Evolutionary conservation across 2,113 vertebrate species (phyloP), one percentile per base, ranked within the genome.

Genomic region (Microcebus murinus): DNA sequence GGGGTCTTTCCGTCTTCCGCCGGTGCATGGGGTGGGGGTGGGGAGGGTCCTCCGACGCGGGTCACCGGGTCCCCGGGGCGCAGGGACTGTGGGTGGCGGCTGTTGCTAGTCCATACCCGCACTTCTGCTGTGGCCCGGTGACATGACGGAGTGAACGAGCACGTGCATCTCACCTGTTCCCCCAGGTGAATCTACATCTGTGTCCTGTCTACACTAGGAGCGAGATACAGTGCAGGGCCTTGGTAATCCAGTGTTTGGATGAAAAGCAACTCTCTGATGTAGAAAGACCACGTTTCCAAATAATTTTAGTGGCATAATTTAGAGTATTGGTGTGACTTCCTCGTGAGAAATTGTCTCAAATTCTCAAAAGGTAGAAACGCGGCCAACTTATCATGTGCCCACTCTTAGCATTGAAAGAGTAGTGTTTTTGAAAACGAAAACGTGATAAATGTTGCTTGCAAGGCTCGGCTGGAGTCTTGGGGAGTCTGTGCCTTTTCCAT

Each of bases 371-470:
- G 82, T 48, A 52, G 79, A 94, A 82, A 83, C n/a, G 80, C 57
- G 17, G 81, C 92, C 87, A 91, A 57, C 77, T 95, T 83, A 48
- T 4, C 55, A 34, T 0, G 1, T n/a, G 65, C 71, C 77, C 61
- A 31, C 50, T 97, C 27, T 95, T 98, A 87, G 97, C 96, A 79
- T 85, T 96, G 95, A 95, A 95, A 89, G 95, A 70, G 74, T 71
- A 15, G 61, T 93, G 59, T 82, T 94, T 95, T 84, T 23, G 36
- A 31, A n/a, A 76, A 50, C 61, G 34, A 82, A 96, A 97, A 94
- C 65, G 82, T 97, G 8, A 34, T 91, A 96, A 97, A 95, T 96
- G 20, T 90, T 91, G 80, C 81, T 50, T 77, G 31, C n/a, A 88
- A 50, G n/a, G 77, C 97, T 98, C 79, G 55, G 67, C 85, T 81